phyloP scores from a whole-genome alignment of 2,888 invertebrate genomes.

The Ernsta delagoae region DNA sequence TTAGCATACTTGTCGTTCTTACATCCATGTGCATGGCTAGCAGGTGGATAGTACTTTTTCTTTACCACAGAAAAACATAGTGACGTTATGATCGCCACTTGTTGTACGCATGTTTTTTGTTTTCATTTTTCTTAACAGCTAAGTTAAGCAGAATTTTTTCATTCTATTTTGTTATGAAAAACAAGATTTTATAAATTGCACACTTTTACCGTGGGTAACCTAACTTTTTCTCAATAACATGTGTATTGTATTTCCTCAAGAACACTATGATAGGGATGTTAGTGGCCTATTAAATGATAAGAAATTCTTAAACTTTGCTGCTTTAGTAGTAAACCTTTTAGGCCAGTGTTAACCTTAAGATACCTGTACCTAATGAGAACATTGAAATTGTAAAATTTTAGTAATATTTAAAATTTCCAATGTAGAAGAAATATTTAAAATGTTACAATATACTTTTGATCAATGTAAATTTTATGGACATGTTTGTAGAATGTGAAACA shows the following conservation, averaged over 20 bases:
- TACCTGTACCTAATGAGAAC: neutral
- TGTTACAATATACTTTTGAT: conserved; percentile 5
- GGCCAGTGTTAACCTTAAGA: conserved; percentile 23
- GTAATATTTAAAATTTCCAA: neutral
- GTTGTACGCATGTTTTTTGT: too few relatives aligned
- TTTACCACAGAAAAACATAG: too few relatives aligned
- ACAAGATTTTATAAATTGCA: too few relatives aligned
- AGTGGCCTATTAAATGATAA: conserved; percentile 24
- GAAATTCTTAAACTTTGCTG: conserved; percentile 11
- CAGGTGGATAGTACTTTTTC: too few relatives aligned
- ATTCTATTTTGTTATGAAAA: too few relatives aligned
- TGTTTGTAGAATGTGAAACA: conserved; percentile 41
- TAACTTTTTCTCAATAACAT: neutral
- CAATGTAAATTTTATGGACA: conserved; percentile 26
- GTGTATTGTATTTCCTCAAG: neutral
- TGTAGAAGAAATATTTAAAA: neutral
- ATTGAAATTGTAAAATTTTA: neutral
- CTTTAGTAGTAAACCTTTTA: neutral
- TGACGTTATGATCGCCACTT: too few relatives aligned
- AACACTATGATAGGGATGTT: neutral
- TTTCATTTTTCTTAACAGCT: too few relatives aligned
- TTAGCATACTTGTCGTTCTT: too few relatives aligned
- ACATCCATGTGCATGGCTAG: too few relatives aligned
- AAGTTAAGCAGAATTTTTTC: too few relatives aligned
- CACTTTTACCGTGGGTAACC: neutral